Evolutionary conservation across 2,113 vertebrate genomes (phyloP).

Genomic region (Lampris megalopsis): DNA sequence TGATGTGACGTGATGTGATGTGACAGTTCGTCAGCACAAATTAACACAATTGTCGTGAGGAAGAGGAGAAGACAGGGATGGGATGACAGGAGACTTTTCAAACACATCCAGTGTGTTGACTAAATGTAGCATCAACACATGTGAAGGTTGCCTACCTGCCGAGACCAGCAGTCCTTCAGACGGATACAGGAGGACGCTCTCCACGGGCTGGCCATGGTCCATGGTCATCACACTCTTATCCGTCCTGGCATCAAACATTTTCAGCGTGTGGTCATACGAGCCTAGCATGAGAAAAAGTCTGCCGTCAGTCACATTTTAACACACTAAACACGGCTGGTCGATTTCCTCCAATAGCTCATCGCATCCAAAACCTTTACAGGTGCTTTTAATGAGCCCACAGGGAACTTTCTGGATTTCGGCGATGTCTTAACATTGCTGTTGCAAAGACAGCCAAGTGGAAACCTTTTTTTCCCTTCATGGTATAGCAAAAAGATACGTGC

Average conservation of each 20-base stretch:
- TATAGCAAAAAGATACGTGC: too few relatives aligned
- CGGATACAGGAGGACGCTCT: constrained; percentile 94
- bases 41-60: not conserved
- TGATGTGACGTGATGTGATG: not conserved
- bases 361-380: not conserved
- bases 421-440: too few relatives aligned
- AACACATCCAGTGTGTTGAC: not conserved
- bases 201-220: constrained; percentile 95
- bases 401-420: too few relatives aligned
- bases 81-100: not conserved
- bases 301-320: constrained; percentile 8
- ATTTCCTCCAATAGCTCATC: too few relatives aligned
- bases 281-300: constrained; percentile 75
- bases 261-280: constrained; percentile 96
- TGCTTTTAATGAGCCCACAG: too few relatives aligned
- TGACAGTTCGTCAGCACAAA: not conserved
- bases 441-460: too few relatives aligned
- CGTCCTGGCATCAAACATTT: constrained; percentile 90
- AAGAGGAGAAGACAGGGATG: not conserved
- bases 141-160: constrained; percentile 83
- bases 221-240: constrained; percentile 90
- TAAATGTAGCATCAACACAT: not conserved
- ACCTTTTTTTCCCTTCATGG: too few relatives aligned
- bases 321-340: not conserved
- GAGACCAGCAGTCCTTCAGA: constrained; percentile 95